phyloP scores from a whole-genome alignment of 2,113 vertebrate genomes.

The Tachysurus fulvidraco region DNA sequence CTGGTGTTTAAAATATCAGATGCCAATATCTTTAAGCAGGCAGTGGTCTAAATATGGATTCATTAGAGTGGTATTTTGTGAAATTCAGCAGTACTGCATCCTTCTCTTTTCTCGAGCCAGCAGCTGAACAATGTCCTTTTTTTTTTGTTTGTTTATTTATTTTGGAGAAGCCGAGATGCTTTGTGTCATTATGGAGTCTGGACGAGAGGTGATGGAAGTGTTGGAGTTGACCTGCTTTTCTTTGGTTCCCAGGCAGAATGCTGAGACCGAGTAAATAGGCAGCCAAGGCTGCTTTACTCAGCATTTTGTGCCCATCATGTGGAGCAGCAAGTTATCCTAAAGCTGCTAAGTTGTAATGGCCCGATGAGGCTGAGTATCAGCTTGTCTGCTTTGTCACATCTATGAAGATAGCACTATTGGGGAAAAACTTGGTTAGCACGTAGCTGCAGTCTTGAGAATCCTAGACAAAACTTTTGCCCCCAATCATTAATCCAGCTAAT shows the following conservation, averaged over 20 bases:
- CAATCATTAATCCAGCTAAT: background rate
- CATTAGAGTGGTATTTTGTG: background rate
- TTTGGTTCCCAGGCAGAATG: constrained; percentile 22
- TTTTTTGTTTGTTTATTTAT: background rate
- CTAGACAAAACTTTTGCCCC: background rate
- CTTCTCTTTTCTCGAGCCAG: background rate
- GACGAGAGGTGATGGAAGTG: constrained; percentile 25
- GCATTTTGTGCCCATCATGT: background rate
- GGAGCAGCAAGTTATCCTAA: background rate
- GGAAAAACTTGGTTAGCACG: background rate
- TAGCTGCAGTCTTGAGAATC: too few species aligned
- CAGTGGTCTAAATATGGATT: background rate
- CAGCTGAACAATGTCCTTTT: background rate
- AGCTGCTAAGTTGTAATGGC: background rate
- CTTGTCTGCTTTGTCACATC: background rate
- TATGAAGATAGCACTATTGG: background rate
- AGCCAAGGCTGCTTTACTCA: background rate
- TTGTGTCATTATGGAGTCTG: constrained; percentile 14
- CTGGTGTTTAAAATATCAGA: background rate
- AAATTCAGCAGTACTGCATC: background rate
- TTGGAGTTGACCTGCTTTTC: constrained; percentile 42
- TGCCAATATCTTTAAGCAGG: background rate
- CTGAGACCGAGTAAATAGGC: constrained; percentile 24
- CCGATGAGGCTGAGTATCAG: background rate
- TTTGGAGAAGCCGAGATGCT: background rate